Evolutionary conservation across 2,113 vertebrate genomes (phyloP), one percentile per base, ranked within the genome.

Genomic region (Dissostichus mawsoni): DNA sequence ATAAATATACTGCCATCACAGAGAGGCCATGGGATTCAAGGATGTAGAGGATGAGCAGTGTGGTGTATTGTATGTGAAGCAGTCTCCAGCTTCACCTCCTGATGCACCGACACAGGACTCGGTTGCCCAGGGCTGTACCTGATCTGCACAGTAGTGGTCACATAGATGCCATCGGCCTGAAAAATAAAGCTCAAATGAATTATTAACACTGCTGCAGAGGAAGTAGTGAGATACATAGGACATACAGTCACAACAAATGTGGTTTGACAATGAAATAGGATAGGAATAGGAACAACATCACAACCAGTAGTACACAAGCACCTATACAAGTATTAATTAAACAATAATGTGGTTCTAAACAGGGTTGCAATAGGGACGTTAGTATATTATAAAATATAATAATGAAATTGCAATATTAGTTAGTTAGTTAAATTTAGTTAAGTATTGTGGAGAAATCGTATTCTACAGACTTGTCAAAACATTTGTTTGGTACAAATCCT

Each of bases 121-220:
- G 74, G 50, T 73, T n/a, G 76, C 81, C 83, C 14, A 4, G 61
- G 87, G 88, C 85, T 81, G 69, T 64, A 83, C 71, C 82, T 87
- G 85, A 88, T 91, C 70, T 68, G 76, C 74, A 50, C 71, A 69
- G 69, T 53, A 66, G 69, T 82, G 80, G 77, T 87, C 81, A 80
- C 87, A 82, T 41, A 68, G 66, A 84, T 76, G 80, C 80, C 76
- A 61, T 56, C 67, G 18, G 88, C 80, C 65, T 66, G 62, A 86
- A 76, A 85, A 71, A 75, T 78, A 80, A 59, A 82, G 56, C 72
- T 67, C 33, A 0, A 11, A 85, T 87, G 48, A 90, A 89, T 93
- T 92, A 90, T 92, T 92, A 81, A 91, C 33, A 82, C n/a, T 64
- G 57, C 14, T 74, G 57, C 63, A 48, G 72, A 73, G 41, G 67